Evolutionary conservation across 2,113 vertebrate species (phyloP).

Genomic region (Pelodiscus sinensis): DNA sequence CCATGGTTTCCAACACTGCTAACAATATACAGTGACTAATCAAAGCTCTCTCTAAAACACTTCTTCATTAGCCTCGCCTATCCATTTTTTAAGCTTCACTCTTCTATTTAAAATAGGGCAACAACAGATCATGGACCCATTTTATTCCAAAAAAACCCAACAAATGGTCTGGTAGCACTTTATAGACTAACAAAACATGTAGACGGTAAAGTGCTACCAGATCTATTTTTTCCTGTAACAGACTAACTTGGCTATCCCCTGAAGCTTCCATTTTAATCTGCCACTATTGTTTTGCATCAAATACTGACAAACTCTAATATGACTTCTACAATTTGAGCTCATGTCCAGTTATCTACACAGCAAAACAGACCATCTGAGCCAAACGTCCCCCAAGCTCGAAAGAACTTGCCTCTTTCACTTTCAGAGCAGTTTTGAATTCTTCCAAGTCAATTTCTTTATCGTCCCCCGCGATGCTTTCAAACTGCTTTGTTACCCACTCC

Average conservation of each 20-base stretch:
- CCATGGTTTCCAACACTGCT: background rate
- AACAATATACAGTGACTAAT: background rate
- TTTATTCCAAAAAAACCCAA: background rate
- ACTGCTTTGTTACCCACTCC: conserved; percentile 86
- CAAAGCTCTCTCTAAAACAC: background rate
- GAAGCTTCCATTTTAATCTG: background rate
- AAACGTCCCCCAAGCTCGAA: fast-evolving
- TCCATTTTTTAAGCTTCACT: background rate
- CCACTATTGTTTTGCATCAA: background rate
- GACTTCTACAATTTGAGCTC: background rate
- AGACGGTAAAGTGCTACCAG: too few relatives aligned
- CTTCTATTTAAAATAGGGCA: background rate
- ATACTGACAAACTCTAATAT: fast-evolving
- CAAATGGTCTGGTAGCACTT: too few relatives aligned
- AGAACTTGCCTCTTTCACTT: conserved; percentile 89
- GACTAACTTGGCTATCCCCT: too few relatives aligned
- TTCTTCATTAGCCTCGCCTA: background rate
- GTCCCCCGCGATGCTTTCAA: conserved; percentile 84
- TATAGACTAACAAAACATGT: too few relatives aligned
- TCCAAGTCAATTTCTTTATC: conserved; percentile 85
- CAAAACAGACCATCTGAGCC: background rate
- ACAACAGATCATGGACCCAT: background rate
- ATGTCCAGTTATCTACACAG: background rate
- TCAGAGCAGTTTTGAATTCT: conserved; percentile 86
- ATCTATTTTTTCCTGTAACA: too few relatives aligned